Evolutionary conservation across 2,888 invertebrate species (phyloP).

Genomic region (Epinotia demarniana): DNA sequence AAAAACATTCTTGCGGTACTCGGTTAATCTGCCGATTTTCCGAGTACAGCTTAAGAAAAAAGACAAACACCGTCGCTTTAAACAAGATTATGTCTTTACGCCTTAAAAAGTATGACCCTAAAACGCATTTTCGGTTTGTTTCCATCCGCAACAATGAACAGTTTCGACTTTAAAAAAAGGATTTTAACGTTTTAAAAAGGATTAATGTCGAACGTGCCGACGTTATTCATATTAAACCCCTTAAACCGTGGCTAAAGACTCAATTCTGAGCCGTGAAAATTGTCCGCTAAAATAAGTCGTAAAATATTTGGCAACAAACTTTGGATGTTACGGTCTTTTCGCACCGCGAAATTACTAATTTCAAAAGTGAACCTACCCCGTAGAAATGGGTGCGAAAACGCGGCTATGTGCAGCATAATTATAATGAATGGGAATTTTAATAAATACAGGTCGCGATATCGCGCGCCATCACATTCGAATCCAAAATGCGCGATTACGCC

Average conservation of each 20-base stretch:
- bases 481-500: too few relatives aligned
- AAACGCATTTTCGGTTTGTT: constrained; percentile 53
- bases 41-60: constrained; percentile 51
- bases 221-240: constrained; percentile 55
- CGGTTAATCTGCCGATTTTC: constrained; percentile 34
- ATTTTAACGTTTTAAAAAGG: constrained; percentile 66
- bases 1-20: constrained; percentile 27
- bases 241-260: constrained; percentile 54
- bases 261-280: constrained; percentile 47
- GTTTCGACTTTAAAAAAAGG: constrained; percentile 63
- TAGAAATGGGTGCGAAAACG: background rate
- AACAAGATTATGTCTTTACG: constrained; percentile 50
- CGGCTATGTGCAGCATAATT: too few relatives aligned
- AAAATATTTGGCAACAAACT: constrained; percentile 48
- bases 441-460: too few relatives aligned
- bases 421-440: too few relatives aligned
- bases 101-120: constrained; percentile 43
- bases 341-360: constrained; percentile 37
- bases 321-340: constrained; percentile 30
- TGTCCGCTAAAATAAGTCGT: constrained; percentile 48
- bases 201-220: constrained; percentile 60
- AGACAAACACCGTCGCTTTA: constrained; percentile 56
- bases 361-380: constrained; percentile 15
- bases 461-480: too few relatives aligned
- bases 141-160: constrained; percentile 58